Percentiles rank a stretch among this genome's conserved stretches.
phyloP scores from a whole-genome alignment of 2,113 vertebrate genomes.

The Microcebus griseorufus region DNA sequence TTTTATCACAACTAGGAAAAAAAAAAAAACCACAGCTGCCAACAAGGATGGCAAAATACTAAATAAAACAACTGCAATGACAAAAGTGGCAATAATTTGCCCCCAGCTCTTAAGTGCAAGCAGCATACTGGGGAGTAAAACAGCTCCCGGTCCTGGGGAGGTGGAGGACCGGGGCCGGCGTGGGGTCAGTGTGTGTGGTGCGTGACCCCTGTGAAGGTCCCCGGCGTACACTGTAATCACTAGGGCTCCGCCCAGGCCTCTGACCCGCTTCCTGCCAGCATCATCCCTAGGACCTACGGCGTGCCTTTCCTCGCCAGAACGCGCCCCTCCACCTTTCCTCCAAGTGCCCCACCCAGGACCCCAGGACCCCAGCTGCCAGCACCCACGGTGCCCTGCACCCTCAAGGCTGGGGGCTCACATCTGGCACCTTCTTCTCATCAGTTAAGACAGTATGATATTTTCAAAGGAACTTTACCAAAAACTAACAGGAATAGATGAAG shows the following conservation, averaged over 20 bases:
- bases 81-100: neutral
- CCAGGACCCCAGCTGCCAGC: neutral
- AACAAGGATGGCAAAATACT: neutral
- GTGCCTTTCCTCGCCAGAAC: neutral
- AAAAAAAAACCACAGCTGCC: neutral
- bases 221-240: neutral
- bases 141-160: neutral
- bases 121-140: neutral
- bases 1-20: neutral
- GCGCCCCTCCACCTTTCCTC: neutral
- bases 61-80: neutral
- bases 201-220: neutral
- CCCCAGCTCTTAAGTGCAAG: neutral
- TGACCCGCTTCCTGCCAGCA: neutral
- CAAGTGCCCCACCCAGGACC: neutral
- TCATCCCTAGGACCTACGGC: neutral
- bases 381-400: neutral
- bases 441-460: neutral
- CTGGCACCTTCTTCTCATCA: neutral
- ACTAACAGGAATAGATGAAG: neutral
- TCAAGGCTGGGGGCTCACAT: neutral
- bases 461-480: neutral
- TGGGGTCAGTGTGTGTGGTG: too few species aligned
- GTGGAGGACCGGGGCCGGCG: neutral
- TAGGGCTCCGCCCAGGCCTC: neutral